phyloP scores from a whole-genome alignment of 1,140 invertebrate species.

The Leucophenga varia region DNA sequence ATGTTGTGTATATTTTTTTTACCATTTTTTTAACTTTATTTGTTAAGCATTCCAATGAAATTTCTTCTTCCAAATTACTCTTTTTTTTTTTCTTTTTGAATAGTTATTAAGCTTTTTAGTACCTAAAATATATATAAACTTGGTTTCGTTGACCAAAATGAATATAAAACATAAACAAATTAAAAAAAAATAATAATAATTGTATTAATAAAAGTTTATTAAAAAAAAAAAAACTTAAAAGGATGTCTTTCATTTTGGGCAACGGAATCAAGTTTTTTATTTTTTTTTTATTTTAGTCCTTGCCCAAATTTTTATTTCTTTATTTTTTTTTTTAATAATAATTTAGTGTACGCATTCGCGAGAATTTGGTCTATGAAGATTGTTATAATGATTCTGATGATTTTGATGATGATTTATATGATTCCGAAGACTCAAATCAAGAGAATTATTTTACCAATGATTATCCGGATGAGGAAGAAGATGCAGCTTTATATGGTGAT shows the following conservation, averaged over 20 bases:
- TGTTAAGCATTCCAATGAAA: too few relatives aligned
- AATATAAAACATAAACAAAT: too few relatives aligned
- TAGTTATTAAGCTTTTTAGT: too few relatives aligned
- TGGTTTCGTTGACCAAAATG: too few relatives aligned
- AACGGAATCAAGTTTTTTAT: constrained; percentile 16
- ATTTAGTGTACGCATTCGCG: constrained; percentile 37
- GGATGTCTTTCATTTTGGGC: constrained; percentile 1
- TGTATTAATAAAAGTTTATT: background rate
- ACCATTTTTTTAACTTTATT: too few relatives aligned
- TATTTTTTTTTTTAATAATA: too few relatives aligned
- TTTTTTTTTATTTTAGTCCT: constrained; percentile 1
- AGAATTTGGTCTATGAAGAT: constrained; percentile 40
- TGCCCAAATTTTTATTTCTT: background rate
- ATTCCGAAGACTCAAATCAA: constrained; percentile 60
- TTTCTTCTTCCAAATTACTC: too few relatives aligned
- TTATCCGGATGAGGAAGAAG: constrained; percentile 60
- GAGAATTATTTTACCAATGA: constrained; percentile 61
- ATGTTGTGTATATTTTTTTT: too few relatives aligned
- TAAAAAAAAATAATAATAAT: too few relatives aligned
- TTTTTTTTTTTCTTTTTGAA: too few relatives aligned
- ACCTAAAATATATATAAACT: too few relatives aligned
- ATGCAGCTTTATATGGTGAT: constrained; percentile 26
- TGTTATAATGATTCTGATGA: constrained; percentile 31
- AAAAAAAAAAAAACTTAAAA: constrained; percentile 1
- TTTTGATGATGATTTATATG: constrained; percentile 34